These are phyloP conservation scores for Sebastes minor DNA, from an alignment of 2,797 vertebrate species.

Conservation along the genomic window DNA sequence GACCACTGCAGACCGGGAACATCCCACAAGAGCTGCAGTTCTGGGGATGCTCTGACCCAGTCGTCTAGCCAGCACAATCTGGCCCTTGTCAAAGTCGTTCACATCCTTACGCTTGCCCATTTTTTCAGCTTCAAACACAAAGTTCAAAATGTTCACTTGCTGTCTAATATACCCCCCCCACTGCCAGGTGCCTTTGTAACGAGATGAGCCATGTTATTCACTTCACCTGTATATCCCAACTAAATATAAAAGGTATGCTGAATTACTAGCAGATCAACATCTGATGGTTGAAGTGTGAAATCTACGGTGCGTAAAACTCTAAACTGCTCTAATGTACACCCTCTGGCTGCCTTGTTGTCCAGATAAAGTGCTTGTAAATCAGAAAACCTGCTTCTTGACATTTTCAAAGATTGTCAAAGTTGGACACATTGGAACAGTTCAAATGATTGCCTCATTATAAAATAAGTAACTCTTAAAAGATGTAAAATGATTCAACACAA, in stretches of 20 bases:
- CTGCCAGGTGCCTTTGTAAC: no score
- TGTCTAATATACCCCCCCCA: no score
- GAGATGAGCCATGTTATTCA: no score
- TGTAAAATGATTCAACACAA: slow-evolving; percentile 18
- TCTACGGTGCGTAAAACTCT: no score
- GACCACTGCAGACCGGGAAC: no score
- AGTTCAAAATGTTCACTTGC: no score
- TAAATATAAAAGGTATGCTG: neutral
- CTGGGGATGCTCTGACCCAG: no score
- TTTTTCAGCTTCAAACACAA: no score
- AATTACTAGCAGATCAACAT: neutral
- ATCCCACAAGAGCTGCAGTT: no score
- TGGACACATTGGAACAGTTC: neutral
- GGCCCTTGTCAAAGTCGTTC: no score
- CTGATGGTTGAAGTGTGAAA: neutral
- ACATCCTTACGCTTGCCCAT: no score
- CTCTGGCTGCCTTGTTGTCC: neutral
- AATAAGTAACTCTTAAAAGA: neutral
- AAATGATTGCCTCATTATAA: neutral
- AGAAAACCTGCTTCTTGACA: neutral
- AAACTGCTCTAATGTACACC: fast-evolving
- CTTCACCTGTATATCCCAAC: no score
- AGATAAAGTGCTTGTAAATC: neutral
- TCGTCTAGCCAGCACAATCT: fast-evolving
- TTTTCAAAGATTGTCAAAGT: neutral